phyloP scores from a whole-genome alignment of 2,888 invertebrate genomes.

The Synergus laeviventris region DNA sequence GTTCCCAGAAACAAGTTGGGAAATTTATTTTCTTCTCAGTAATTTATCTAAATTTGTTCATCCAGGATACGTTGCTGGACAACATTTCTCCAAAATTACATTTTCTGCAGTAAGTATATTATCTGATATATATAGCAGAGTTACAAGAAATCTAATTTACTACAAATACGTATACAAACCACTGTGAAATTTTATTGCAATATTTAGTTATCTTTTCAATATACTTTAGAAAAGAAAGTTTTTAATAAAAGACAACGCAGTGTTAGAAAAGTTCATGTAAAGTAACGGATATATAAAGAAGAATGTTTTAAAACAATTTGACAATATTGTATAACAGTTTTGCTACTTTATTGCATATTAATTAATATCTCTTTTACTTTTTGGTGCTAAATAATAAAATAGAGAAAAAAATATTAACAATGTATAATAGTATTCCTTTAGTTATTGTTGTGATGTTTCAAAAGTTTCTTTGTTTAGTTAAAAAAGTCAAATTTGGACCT shows the following conservation, averaged over 20 bases:
- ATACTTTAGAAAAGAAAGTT: not conserved
- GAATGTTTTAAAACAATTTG: not conserved
- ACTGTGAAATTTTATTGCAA: not conserved
- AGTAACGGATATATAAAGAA: not conserved
- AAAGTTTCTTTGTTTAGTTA: not conserved
- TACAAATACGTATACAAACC: not conserved
- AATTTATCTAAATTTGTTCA: slow-evolving; percentile 57
- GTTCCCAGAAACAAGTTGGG: slow-evolving; percentile 41
- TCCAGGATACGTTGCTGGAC: slow-evolving; percentile 59
- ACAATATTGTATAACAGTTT: not conserved
- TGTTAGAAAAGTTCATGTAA: not conserved
- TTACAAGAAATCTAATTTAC: not conserved
- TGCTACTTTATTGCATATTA: too few species aligned
- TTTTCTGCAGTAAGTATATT: slow-evolving; percentile 61
- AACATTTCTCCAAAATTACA: slow-evolving; percentile 49
- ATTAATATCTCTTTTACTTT: too few species aligned
- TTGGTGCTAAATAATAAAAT: too few species aligned
- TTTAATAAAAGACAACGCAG: not conserved
- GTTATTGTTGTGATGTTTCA: not conserved
- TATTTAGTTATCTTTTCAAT: not conserved
- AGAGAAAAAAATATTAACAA: too few species aligned
- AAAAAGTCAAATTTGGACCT: not conserved
- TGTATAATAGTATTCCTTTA: not conserved
- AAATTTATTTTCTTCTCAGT: slow-evolving; percentile 42
- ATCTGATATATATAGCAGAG: not conserved